Evolutionary conservation across 2,888 invertebrate species (phyloP).

Genomic region (Philopedon plagiatum): DNA sequence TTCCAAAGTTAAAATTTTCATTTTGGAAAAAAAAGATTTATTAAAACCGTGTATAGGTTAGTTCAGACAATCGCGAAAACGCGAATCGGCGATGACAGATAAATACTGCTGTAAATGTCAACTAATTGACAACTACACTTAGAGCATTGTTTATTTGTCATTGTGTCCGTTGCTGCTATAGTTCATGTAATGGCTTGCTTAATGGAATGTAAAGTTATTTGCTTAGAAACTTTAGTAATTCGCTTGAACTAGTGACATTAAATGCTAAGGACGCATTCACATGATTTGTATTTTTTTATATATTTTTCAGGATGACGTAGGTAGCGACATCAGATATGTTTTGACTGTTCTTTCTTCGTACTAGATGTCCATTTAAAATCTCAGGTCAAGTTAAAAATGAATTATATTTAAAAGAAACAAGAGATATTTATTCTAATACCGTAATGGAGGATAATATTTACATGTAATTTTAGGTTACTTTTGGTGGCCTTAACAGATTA

Average conservation of each 20-base stretch:
- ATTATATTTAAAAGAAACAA: conserved; percentile 9
- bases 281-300: conserved; percentile 54
- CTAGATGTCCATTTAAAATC: conserved; percentile 35
- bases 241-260: neutral
- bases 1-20: conserved; percentile 1
- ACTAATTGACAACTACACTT: no score
- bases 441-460: conserved; percentile 19
- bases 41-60: no score
- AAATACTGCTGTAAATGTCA: no score
- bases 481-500: conserved; percentile 61
- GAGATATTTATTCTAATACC: conserved; percentile 36
- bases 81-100: no score
- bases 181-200: no score
- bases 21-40: no score
- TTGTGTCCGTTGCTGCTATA: no score
- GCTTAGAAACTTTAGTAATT: neutral
- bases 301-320: conserved; percentile 79
- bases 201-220: no score
- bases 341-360: conserved; percentile 64
- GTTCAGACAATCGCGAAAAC: no score
- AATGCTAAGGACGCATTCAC: conserved; percentile 1
- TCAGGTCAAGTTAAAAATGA: conserved; percentile 32
- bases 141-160: no score
- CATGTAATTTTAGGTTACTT: conserved; percentile 51
- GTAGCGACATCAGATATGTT: conserved; percentile 76